Evolutionary conservation across 2,888 invertebrate species (phyloP).

Genomic region (Drosophila neotestacea): DNA sequence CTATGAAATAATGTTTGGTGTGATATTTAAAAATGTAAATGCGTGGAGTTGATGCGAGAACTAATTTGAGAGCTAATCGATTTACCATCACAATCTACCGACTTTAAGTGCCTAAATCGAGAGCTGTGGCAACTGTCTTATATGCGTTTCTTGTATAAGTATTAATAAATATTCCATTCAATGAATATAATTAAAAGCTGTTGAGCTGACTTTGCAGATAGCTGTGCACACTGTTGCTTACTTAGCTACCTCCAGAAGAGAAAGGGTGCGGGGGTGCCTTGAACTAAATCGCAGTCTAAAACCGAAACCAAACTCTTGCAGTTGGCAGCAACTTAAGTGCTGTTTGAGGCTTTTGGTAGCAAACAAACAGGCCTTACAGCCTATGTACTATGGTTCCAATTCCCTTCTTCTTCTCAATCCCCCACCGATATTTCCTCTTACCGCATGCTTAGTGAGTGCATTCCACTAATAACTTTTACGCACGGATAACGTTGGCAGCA

Average conservation of each 20-base stretch:
- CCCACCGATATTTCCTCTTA: neutral
- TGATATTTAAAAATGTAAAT: too few relatives aligned
- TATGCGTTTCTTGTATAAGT: constrained; percentile 5
- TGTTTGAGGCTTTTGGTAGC: constrained; percentile 68
- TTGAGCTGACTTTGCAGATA: constrained; percentile 9
- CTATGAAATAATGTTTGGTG: too few relatives aligned
- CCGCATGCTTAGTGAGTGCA: constrained; percentile 55
- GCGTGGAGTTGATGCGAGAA: neutral
- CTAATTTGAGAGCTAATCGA: constrained; percentile 4
- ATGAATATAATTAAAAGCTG: constrained; percentile 34
- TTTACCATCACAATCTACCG: neutral
- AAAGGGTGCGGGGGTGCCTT: neutral
- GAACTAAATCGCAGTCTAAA: constrained; percentile 37
- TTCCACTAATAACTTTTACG: constrained; percentile 78
- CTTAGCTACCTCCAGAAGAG: constrained; percentile 1
- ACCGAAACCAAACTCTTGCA: constrained; percentile 53
- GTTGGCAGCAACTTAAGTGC: constrained; percentile 75
- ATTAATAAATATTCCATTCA: constrained; percentile 20
- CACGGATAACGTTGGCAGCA: constrained; percentile 60
- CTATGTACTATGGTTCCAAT: neutral
- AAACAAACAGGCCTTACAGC: constrained; percentile 48
- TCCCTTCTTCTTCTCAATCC: neutral
- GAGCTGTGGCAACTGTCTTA: neutral
- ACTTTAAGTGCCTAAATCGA: neutral
- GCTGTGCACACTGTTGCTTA: neutral